A percentile compares a stretch with the other conserved stretches of the same genome.
phyloP scores from a whole-genome alignment of 2,797 vertebrate species.

The Gymnodraco acuticeps region DNA sequence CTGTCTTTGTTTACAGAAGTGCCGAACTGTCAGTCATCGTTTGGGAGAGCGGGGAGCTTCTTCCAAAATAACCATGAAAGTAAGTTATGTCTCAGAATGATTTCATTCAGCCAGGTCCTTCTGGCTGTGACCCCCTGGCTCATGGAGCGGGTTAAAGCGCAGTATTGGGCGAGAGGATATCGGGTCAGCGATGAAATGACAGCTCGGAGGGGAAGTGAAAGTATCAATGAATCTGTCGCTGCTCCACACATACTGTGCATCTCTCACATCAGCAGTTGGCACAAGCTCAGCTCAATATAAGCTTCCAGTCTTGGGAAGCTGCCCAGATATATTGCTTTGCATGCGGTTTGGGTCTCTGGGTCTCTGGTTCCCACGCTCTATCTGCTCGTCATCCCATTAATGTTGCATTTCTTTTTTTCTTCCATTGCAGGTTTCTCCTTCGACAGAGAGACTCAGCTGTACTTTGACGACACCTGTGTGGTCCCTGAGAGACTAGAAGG shows the following conservation, averaged over 20 bases:
- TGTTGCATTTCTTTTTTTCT: background rate
- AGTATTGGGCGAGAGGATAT: background rate
- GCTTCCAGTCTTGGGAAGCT: slow-evolving; percentile 36
- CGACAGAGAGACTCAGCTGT: slow-evolving; percentile 92
- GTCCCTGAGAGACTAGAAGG: slow-evolving; percentile 95
- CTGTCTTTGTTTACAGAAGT: slow-evolving; percentile 89
- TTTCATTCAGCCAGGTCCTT: background rate
- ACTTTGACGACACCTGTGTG: slow-evolving; percentile 95
- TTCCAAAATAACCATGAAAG: slow-evolving; percentile 93
- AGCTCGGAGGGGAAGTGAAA: slow-evolving; percentile 26
- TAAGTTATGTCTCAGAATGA: slow-evolving; percentile 76
- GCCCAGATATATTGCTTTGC: slow-evolving; percentile 37
- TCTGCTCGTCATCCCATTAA: background rate
- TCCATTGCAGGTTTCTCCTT: slow-evolving; percentile 88
- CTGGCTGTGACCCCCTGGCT: too few relatives aligned
- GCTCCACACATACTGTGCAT: slow-evolving; percentile 2
- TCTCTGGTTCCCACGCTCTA: slow-evolving; percentile 24
- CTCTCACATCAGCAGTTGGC: slow-evolving; percentile 33
- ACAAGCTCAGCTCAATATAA: slow-evolving; percentile 14
- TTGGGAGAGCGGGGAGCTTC: slow-evolving; percentile 89
- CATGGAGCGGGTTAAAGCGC: too few relatives aligned
- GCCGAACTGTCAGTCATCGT: slow-evolving; percentile 97
- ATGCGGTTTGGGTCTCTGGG: slow-evolving; percentile 35
- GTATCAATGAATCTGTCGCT: slow-evolving; percentile 23
- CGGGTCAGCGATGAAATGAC: slow-evolving; percentile 30